Evolutionary conservation across 2,797 vertebrate genomes (phyloP), one percentile per base, ranked within the genome.

Genomic region (Notolabrus celidotus): DNA sequence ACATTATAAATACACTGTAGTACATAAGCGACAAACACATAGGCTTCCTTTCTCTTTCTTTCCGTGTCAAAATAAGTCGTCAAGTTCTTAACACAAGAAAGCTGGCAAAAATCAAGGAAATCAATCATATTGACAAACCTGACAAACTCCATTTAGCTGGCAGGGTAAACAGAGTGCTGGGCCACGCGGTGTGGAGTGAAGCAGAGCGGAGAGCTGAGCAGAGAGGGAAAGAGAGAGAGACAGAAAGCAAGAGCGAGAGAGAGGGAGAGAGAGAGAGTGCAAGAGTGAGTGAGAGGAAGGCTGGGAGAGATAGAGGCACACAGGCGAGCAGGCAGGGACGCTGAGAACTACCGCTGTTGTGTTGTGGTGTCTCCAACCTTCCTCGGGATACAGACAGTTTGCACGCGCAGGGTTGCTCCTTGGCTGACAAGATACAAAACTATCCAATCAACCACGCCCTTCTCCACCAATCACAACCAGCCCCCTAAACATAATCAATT

Each of bases 91-190:
- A 92, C 86, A 90, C 78, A 82, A 90, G 81, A 90, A 91, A 89
- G 89, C 84, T 88, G 83, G 83, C 82, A 86, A 89, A n/a, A 94
- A 95, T 92, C 91, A 94, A 80, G 92, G 93, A 96, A 92, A 95
- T 94, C 95, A 94, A 96, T 95, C 93, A 93, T 91, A 94, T 95
- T 95, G 95, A 97, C 96, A 95, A 96, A 98, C 96, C 96, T 98
- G 96, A 95, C 96, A 96, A 96, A 96, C 95, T 97, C 96, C 96
- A 98, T 98, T 96, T 95, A 97, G 96, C 95, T 96, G 96, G 94
- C 94, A 94, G 94, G 92, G 93, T 96, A 95, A 95, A 95, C 93
- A 95, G 94, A 94, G 92, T 89, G 93, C 94, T 89, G 94, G 95
- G 93, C 95, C 94, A 93, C 94, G 95, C 92, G 92, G 92, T 93